A percentile compares a stretch with the other conserved stretches of the same genome.
phyloP scores from a whole-genome alignment of 1,140 invertebrate genomes.

The Drosophila cardini region DNA sequence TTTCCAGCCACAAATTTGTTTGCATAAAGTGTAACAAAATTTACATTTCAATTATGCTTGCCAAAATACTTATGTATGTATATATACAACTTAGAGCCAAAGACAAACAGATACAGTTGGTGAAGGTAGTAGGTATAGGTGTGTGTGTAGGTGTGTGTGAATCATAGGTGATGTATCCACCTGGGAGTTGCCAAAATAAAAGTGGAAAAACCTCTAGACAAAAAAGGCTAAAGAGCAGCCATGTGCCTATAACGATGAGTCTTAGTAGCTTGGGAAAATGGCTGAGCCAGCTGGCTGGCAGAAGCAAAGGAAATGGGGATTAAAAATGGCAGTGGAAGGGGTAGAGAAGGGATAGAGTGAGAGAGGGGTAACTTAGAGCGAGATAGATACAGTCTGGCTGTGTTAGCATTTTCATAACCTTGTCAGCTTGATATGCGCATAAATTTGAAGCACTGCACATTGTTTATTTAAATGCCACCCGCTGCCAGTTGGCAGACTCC shows the following conservation, averaged over 20 bases:
- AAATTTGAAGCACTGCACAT: conserved; percentile 79
- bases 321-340: neutral
- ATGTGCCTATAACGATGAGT: neutral
- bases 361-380: conserved; percentile 4
- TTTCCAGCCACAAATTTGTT: conserved; percentile 41
- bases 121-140: no score
- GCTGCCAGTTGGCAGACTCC: conserved; percentile 37
- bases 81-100: conserved; percentile 41
- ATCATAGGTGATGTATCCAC: conserved; percentile 29
- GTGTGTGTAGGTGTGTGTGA: conserved; percentile 6
- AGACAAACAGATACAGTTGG: conserved; percentile 37
- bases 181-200: conserved; percentile 21
- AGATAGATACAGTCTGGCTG: conserved; percentile 42
- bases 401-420: conserved; percentile 81
- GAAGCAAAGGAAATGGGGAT: neutral
- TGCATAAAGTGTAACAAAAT: conserved; percentile 52
- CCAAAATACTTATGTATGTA: conserved; percentile 33
- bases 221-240: conserved; percentile 10
- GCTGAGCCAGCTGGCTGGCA: neutral
- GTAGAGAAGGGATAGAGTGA: neutral
- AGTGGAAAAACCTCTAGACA: conserved; percentile 1
- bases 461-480: conserved; percentile 79
- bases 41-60: conserved; percentile 78
- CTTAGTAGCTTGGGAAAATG: conserved; percentile 6
- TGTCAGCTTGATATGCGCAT: conserved; percentile 82